Evolutionary conservation across 2,113 vertebrate species (phyloP).

Genomic region (Motacilla tschutschensis): DNA sequence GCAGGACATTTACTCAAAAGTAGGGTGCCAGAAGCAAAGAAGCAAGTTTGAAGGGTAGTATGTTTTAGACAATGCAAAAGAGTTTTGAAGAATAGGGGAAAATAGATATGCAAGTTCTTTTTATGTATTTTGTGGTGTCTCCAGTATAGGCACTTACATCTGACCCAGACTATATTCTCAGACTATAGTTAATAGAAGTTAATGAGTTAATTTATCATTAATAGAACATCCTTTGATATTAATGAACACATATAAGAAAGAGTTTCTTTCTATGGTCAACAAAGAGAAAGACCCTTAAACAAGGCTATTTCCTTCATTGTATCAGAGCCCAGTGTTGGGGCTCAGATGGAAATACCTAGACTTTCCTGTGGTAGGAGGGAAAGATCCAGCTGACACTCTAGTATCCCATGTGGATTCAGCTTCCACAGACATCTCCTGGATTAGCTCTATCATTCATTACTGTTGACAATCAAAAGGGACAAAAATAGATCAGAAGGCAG

Average conservation of each 20-base stretch:
- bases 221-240: neutral
- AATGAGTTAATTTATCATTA: neutral
- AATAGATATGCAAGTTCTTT: neutral
- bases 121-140: neutral
- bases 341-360: neutral
- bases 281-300: neutral
- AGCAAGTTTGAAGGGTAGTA: neutral
- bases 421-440: neutral
- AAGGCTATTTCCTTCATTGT: neutral
- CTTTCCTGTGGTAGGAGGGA: neutral
- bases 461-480: neutral
- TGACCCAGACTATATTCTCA: neutral
- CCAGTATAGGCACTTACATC: neutral
- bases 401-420: neutral
- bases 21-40: neutral
- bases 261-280: neutral
- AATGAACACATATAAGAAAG: neutral
- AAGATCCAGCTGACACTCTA: neutral
- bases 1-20: neutral
- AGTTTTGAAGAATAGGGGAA: neutral
- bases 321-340: neutral
- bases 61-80: neutral
- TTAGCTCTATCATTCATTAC: neutral
- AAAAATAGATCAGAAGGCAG: neutral
- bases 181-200: neutral